Base-by-base conservation (phyloP, 2,113 vertebrate genomes). In the Stigmatopora nigra region DNA sequence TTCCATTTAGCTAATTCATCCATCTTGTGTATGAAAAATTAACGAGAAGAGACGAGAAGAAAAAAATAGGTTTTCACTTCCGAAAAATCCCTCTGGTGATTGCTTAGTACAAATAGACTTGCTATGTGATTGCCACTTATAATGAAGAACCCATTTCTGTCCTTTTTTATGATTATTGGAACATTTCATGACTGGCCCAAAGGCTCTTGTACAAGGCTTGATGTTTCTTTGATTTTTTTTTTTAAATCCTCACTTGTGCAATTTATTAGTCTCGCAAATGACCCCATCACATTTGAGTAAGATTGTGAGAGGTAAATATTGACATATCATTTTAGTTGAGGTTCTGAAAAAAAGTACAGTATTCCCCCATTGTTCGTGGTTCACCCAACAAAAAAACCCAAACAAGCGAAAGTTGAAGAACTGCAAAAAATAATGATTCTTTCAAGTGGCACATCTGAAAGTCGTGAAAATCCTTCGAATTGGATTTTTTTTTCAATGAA, bases 51-150 rank as follows among this genome's bases (percentile, higher is more conserved):
- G 55, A 38, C 12, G 20, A 52, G 59, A 62, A 62, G 70, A 19
- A 12, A 12, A 10, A 31, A 31, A 14, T 25, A 41, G n/a, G 36
- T 51, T 17, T 77, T 77, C 65, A 52, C 17, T 69, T 77, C 64
- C 22, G 56, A 65, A 46, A 67, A 78, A 25, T 78, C 67, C 68
- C 70, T 45, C 51, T 10, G 2, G 55, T 73, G 77, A 83, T 77
- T 83, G 68, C 71, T 73, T 15, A 48, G 69, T 61, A 56, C 77
- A 77, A 73, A 72, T 46, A 81, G 69, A 78, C 70, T 77, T 62
- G 72, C 69, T 35, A 12, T 77, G 72, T 84, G 82, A 84, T 82
- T 79, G 73, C 72, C 79, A 83, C 83, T 84, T 73, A 60, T 49
- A 71, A 52, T 74, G 31, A 45, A 82, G 71, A 76, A 73, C 65